Percentiles rank a stretch among this genome's conserved stretches.
These are phyloP conservation scores for Heliothis virescens DNA, from an alignment of 1,140 invertebrate genomes.

Conservation along the genomic window DNA sequence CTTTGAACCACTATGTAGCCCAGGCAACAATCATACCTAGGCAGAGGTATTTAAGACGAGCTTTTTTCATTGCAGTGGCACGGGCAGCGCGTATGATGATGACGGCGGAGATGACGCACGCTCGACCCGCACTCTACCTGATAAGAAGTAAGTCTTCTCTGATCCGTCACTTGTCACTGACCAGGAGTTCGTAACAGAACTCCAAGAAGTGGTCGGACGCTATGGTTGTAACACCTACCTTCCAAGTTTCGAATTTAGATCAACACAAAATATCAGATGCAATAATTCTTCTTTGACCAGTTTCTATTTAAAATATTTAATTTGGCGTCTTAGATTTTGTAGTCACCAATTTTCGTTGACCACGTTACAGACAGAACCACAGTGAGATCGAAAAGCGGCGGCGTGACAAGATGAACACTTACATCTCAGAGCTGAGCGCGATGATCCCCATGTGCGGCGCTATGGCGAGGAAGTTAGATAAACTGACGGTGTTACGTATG, in stretches of 20 bases:
- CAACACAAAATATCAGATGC: too few relatives aligned
- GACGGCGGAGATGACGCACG: constrained; percentile 67
- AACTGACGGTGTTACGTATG: constrained; percentile 97
- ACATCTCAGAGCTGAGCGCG: constrained; percentile 95
- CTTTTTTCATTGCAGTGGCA: constrained; percentile 51
- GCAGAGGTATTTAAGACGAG: neutral
- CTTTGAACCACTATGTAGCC: too few relatives aligned
- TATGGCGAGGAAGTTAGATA: constrained; percentile 97
- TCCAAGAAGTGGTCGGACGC: too few relatives aligned
- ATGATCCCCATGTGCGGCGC: constrained; percentile 98
- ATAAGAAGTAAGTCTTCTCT: constrained; percentile 70
- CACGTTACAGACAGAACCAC: constrained; percentile 93
- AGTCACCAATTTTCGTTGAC: neutral
- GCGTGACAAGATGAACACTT: constrained; percentile 98
- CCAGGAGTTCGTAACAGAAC: too few relatives aligned
- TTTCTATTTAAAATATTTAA: too few relatives aligned
- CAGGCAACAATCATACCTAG: too few relatives aligned
- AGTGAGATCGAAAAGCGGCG: constrained; percentile 98
- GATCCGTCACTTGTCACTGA: too few relatives aligned
- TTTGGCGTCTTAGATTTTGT: neutral
- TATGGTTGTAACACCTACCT: too few relatives aligned
- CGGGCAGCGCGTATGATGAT: constrained; percentile 66
- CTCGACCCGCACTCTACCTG: constrained; percentile 67
- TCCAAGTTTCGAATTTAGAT: too few relatives aligned
- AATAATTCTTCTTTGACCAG: too few relatives aligned